These are phyloP conservation scores for Orycteropus afer DNA, from an alignment of 2,113 vertebrate genomes.

Conservation along the genomic window DNA sequence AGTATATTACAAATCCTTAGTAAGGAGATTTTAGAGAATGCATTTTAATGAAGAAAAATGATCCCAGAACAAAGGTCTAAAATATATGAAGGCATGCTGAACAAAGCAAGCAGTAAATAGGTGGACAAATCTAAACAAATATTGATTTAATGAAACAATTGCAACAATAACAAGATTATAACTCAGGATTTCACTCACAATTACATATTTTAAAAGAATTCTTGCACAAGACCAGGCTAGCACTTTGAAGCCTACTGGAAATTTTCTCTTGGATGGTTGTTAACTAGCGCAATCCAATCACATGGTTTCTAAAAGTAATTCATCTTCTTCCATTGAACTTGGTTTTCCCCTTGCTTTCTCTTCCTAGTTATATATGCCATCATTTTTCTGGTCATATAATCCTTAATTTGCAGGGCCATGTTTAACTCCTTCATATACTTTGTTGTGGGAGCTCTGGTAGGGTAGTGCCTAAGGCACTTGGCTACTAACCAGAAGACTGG, in stretches of 20 bases:
- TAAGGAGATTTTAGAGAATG: neutral
- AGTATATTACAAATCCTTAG: too few species aligned
- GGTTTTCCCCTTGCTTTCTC: neutral
- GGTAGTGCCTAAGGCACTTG: too few species aligned
- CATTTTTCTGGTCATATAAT: neutral
- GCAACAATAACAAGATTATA: neutral
- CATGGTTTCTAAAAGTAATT: neutral
- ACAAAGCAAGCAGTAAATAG: neutral
- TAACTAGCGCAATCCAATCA: neutral
- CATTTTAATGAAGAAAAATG: neutral
- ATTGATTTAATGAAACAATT: neutral
- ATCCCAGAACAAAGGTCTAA: neutral
- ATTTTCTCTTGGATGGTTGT: neutral
- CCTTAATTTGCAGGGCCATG: neutral
- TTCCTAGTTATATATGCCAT: neutral
- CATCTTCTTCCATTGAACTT: neutral
- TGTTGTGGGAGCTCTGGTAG: too few species aligned
- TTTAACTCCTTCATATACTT: neutral
- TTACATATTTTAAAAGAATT: neutral
- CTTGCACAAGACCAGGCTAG: neutral
- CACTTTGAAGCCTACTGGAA: neutral
- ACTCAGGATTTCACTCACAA: neutral
- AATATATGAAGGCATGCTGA: neutral
- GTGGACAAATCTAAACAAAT: constrained; percentile 2
- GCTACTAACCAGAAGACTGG: too few species aligned